A percentile compares a stretch with the other conserved stretches of the same genome.
Conservation (phyloP, 2,888 invertebrate genomes). For the Balanococcus diminutus region DNA sequence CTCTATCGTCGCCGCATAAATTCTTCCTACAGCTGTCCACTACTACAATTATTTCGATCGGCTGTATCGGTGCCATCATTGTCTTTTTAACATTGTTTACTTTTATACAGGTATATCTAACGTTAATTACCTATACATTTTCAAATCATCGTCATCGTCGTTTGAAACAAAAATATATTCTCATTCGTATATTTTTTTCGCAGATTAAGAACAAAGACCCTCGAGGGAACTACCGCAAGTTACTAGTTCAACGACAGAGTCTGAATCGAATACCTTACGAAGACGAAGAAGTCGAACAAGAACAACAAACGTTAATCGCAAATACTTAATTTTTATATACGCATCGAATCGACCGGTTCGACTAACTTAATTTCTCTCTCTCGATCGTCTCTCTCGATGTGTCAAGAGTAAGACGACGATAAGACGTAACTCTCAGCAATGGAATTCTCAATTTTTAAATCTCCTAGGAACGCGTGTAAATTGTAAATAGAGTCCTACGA, state of each 20-base stretch:
- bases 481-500: background rate
- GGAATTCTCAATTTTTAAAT: background rate
- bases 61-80: conserved; percentile 71
- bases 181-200: background rate
- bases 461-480: background rate
- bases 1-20: conserved; percentile 67
- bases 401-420: too few species aligned
- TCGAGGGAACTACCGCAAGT: conserved; percentile 32
- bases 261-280: conserved; percentile 39
- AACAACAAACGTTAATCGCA: conserved; percentile 4
- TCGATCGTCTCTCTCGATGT: too few species aligned
- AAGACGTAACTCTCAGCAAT: background rate
- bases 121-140: too few species aligned
- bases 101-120: conserved; percentile 79
- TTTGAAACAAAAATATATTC: too few species aligned
- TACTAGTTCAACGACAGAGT: conserved; percentile 3
- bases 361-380: background rate
- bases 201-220: conserved; percentile 49
- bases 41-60: conserved; percentile 30
- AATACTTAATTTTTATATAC: background rate
- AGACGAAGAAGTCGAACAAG: conserved; percentile 31
- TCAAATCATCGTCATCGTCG: too few species aligned
- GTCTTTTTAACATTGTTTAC: conserved; percentile 75
- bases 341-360: background rate
- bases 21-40: background rate